These are phyloP conservation scores for Plutella xylostella DNA, from an alignment of 2,888 invertebrate species.

Conservation along the genomic window DNA sequence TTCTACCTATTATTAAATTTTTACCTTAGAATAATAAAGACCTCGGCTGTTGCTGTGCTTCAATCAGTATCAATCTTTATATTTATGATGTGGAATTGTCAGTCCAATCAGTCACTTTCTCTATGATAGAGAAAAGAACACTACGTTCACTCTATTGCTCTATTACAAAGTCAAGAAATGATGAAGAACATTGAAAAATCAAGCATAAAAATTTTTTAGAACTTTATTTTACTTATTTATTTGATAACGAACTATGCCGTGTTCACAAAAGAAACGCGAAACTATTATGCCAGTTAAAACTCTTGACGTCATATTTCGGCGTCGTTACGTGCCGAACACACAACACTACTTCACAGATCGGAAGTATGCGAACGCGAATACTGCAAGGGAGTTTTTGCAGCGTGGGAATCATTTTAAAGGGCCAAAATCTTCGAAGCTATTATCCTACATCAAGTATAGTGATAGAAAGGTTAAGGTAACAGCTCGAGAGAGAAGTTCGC, in stretches of 20 bases:
- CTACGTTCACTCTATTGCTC: background rate
- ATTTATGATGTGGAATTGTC: no score
- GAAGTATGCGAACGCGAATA: slow-evolving; percentile 33
- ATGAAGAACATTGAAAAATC: no score
- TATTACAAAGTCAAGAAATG: no score
- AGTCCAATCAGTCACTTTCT: no score
- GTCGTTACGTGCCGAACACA: slow-evolving; percentile 55
- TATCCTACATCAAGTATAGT: slow-evolving; percentile 58
- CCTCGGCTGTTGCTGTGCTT: no score
- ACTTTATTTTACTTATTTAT: slow-evolving; percentile 1
- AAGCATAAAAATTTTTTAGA: background rate
- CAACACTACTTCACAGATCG: slow-evolving; percentile 59
- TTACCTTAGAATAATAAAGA: no score
- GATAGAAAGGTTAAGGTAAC: slow-evolving; percentile 46
- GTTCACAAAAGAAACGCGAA: slow-evolving; percentile 41
- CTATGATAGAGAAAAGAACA: slow-evolving; percentile 6
- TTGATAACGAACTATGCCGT: slow-evolving; percentile 29
- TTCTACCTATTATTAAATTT: no score
- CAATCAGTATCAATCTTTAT: no score
- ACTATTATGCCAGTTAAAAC: slow-evolving; percentile 56
- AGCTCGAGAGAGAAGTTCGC: slow-evolving; percentile 31
- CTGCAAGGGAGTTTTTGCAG: slow-evolving; percentile 21
- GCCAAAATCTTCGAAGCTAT: slow-evolving; percentile 50
- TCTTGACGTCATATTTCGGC: slow-evolving; percentile 53
- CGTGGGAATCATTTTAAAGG: slow-evolving; percentile 39